Evolutionary conservation across 2,797 vertebrate species (phyloP).

Genomic region (Oreonectes daqikongensis): DNA sequence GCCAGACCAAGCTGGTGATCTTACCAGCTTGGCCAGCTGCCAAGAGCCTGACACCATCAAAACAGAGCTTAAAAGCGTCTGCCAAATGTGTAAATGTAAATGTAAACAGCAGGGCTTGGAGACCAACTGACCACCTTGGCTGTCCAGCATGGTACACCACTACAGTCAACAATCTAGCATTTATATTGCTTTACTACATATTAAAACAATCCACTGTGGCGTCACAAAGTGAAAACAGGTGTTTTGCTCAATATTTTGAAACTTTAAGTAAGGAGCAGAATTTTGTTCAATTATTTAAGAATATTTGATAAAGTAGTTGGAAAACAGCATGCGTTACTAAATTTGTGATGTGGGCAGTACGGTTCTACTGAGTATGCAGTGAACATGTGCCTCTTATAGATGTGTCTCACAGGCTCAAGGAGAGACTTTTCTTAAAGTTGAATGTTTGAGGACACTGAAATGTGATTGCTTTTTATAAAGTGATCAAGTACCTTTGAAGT

Average conservation of each 20-base stretch:
- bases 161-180: neutral
- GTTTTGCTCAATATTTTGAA: neutral
- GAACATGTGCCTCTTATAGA: neutral
- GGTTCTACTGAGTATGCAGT: neutral
- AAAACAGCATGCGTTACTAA: neutral
- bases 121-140: neutral
- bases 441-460: constrained; percentile 5
- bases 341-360: too few relatives aligned
- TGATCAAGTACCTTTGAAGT: constrained; percentile 44
- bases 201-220: neutral
- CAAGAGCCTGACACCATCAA: too few relatives aligned
- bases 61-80: too few relatives aligned
- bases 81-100: too few relatives aligned
- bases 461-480: constrained; percentile 3
- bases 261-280: neutral
- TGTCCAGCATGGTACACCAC: neutral
- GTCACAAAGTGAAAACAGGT: too few relatives aligned
- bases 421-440: constrained; percentile 10
- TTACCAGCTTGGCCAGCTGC: too few relatives aligned
- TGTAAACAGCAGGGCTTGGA: neutral
- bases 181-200: neutral
- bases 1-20: too few relatives aligned
- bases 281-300: neutral
- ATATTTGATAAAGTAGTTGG: neutral
- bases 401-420: constrained; percentile 9